Conservation (phyloP, 1,140 invertebrate species). For the Scaptomyza graminum region DNA sequence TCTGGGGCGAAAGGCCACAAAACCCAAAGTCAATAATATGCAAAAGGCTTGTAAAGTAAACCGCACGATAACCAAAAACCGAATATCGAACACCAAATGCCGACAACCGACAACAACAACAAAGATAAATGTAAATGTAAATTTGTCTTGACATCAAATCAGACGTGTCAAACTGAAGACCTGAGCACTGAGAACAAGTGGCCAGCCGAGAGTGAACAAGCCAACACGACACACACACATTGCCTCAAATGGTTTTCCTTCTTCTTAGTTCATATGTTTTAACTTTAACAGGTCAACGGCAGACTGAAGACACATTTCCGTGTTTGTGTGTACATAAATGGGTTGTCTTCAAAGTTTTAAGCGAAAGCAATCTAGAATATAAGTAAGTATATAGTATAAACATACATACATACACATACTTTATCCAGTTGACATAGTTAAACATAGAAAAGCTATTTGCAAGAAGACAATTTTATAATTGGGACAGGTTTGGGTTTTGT, state of each 20-base stretch:
- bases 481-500: background rate
- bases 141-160: slow-evolving; percentile 63
- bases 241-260: slow-evolving; percentile 6
- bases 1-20: slow-evolving; percentile 9
- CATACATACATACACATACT: slow-evolving; percentile 1
- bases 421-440: background rate
- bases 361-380: slow-evolving; percentile 35
- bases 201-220: slow-evolving; percentile 4
- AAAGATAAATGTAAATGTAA: slow-evolving; percentile 44
- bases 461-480: background rate
- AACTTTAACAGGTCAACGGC: slow-evolving; percentile 31
- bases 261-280: background rate
- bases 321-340: slow-evolving; percentile 21
- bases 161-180: slow-evolving; percentile 54
- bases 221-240: background rate
- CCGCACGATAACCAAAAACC: slow-evolving; percentile 13
- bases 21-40: slow-evolving; percentile 41
- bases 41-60: slow-evolving; percentile 36
- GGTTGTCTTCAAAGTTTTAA: slow-evolving; percentile 35
- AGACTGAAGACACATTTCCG: background rate
- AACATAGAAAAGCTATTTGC: slow-evolving; percentile 10
- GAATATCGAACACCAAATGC: background rate
- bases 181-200: slow-evolving; percentile 26
- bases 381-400: no score
- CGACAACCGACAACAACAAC: background rate